These are phyloP conservation scores for Heliocidaris erythrogramma DNA, from an alignment of 35 echinoderm and acorn worm genomes.

Conservation along the genomic window DNA sequence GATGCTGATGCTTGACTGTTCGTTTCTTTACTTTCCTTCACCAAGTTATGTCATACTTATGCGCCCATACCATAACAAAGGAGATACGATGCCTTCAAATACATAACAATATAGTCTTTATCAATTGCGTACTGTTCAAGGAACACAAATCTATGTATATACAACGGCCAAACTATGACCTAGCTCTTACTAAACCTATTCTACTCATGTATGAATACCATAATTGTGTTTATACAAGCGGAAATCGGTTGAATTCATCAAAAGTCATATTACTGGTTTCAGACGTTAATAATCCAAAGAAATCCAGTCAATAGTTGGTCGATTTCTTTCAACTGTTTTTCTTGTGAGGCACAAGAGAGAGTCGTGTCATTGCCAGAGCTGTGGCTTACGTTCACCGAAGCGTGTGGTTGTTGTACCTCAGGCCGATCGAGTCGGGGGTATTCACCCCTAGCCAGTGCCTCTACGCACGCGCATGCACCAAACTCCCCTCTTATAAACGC, in stretches of 20 bases:
- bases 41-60: no score
- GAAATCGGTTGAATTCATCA: slow-evolving; percentile 1
- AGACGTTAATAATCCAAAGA: background rate
- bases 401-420: slow-evolving; percentile 5
- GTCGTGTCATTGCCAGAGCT: background rate
- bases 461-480: slow-evolving; percentile 4
- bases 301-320: slow-evolving; percentile 2
- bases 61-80: background rate
- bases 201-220: background rate
- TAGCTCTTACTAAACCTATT: background rate
- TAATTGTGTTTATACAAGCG: background rate
- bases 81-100: background rate
- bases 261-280: background rate
- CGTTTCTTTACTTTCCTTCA: no score
- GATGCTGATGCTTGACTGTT: no score
- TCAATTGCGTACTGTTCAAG: background rate
- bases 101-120: background rate
- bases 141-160: background rate
- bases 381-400: background rate
- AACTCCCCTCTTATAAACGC: background rate
- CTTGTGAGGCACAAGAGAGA: background rate
- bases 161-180: background rate
- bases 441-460: slow-evolving; percentile 36
- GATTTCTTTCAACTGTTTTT: background rate
- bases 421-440: slow-evolving; percentile 6